Conservation (phyloP, 2,797 vertebrate genomes). For the Ficedula albicollis region DNA sequence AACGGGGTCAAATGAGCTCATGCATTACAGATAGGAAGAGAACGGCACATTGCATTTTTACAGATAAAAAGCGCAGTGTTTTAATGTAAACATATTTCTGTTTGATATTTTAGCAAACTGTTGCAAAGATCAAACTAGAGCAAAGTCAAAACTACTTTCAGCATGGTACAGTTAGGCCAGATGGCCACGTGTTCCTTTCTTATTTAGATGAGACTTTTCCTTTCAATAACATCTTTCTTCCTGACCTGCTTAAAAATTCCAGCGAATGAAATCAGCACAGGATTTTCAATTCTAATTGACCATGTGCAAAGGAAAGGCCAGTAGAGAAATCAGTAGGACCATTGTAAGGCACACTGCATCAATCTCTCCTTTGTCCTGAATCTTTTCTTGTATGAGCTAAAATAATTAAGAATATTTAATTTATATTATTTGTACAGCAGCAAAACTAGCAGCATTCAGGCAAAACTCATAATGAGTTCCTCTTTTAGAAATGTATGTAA, state of each 20-base stretch:
- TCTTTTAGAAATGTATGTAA: neutral
- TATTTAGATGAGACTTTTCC: constrained; percentile 83
- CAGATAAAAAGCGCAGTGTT: constrained; percentile 40
- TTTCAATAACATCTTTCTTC: constrained; percentile 86
- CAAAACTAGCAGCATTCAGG: neutral
- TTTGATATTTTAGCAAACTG: constrained; percentile 58
- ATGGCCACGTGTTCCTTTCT: constrained; percentile 80
- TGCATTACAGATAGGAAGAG: constrained; percentile 63
- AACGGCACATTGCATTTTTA: constrained; percentile 9
- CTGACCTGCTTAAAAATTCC: constrained; percentile 83
- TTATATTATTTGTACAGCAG: constrained; percentile 57
- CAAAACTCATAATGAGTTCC: neutral
- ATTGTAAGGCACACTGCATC: constrained; percentile 75
- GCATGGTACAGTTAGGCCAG: constrained; percentile 73
- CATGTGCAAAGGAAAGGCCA: constrained; percentile 79
- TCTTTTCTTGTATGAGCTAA: constrained; percentile 62
- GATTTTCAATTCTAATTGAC: constrained; percentile 84
- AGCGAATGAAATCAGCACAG: constrained; percentile 81
- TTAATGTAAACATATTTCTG: constrained; percentile 61
- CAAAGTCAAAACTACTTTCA: constrained; percentile 72
- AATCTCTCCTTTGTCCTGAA: constrained; percentile 75
- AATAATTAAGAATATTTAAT: constrained; percentile 72
- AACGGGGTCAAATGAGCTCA: constrained; percentile 51
- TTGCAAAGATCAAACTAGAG: constrained; percentile 48
- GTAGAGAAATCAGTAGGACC: constrained; percentile 75